These are phyloP conservation scores for Sthenelais limicola DNA, from an alignment of 2,888 invertebrate genomes.

Conservation along the genomic window DNA sequence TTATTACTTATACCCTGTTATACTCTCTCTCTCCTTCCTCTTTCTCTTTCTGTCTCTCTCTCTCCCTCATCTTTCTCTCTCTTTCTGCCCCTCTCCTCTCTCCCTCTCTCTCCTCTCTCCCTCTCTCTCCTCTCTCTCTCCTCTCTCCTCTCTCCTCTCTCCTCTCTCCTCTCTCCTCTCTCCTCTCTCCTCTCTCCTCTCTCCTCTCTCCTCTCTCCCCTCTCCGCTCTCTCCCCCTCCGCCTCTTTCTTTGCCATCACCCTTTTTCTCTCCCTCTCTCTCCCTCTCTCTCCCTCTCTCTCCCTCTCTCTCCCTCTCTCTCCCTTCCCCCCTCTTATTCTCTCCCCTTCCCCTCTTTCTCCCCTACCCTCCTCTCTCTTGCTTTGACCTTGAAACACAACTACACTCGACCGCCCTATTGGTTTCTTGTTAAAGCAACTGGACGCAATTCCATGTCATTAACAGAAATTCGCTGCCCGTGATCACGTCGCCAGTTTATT, in stretches of 20 bases:
- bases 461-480: too few species aligned
- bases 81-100: background rate
- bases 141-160: background rate
- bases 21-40: constrained; percentile 2
- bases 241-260: background rate
- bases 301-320: background rate
- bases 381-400: too few species aligned
- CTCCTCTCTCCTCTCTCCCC: background rate
- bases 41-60: background rate
- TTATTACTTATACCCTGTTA: background rate
- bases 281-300: background rate
- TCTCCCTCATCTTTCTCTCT: background rate
- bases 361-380: constrained; percentile 8
- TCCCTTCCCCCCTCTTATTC: background rate
- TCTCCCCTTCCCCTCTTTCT: background rate
- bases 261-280: background rate
- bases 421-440: too few species aligned
- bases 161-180: background rate
- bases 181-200: background rate
- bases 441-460: too few species aligned
- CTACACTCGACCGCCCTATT: too few species aligned
- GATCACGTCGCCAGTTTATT: too few species aligned
- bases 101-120: background rate
- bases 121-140: background rate
- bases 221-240: background rate